These are phyloP conservation scores for Bubo scandiacus DNA, from an alignment of 2,113 vertebrate species.

Conservation along the genomic window DNA sequence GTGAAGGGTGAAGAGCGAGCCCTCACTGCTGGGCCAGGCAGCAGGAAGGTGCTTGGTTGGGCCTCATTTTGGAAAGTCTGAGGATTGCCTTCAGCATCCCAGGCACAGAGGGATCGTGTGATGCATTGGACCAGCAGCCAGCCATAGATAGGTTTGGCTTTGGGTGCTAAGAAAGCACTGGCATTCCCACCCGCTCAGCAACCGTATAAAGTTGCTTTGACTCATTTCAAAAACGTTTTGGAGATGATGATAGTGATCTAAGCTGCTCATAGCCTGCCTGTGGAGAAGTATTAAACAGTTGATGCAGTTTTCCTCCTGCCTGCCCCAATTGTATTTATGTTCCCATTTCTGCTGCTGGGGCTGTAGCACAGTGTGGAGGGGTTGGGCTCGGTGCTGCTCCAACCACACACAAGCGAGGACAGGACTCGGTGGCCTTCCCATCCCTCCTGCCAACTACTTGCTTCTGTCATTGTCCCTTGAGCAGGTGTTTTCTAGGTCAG, in stretches of 20 bases:
- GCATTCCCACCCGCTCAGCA: neutral
- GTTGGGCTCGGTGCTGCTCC: accelerated
- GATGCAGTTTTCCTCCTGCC: neutral
- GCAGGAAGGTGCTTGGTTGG: neutral
- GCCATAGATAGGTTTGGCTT: neutral
- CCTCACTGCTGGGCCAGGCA: neutral
- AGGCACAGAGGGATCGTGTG: accelerated
- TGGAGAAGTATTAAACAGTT: neutral
- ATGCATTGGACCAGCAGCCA: neutral
- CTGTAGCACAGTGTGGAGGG: neutral
- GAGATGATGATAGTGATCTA: neutral
- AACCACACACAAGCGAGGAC: accelerated
- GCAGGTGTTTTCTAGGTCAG: neutral
- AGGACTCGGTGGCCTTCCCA: neutral
- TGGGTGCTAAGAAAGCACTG: neutral
- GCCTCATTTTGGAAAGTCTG: neutral
- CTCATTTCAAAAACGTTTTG: neutral
- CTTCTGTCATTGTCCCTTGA: neutral
- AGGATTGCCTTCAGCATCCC: neutral
- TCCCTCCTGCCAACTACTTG: neutral
- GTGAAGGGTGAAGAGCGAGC: neutral
- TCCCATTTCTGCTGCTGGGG: neutral
- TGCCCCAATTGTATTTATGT: neutral
- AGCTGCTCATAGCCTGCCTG: neutral
- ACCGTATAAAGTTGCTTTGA: neutral